A percentile compares a stretch with the other conserved stretches of the same genome.
Evolutionary conservation across 2,888 invertebrate genomes (phyloP).

Genomic region (Nycteola revayana): DNA sequence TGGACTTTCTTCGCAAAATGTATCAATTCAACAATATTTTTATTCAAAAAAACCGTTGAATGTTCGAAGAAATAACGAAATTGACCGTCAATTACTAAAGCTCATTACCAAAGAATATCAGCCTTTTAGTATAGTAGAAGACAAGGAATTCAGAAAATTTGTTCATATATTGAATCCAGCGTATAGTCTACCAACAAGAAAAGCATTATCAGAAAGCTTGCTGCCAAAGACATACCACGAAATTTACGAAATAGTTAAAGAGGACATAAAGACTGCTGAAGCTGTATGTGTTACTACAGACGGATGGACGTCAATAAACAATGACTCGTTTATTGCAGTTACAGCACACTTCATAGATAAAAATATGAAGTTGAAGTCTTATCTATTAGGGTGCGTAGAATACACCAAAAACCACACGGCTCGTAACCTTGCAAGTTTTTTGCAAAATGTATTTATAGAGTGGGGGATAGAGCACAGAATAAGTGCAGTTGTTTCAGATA

Average conservation of each 20-base stretch:
- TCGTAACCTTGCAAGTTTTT: not conserved
- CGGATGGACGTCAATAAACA: not conserved
- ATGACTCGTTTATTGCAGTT: not conserved
- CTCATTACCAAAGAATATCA: conserved; percentile 20
- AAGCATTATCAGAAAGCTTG: conserved; percentile 11
- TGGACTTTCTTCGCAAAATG: not conserved
- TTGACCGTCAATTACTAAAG: conserved; percentile 9
- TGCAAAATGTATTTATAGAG: not conserved
- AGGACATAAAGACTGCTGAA: conserved; percentile 1
- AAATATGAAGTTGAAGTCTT: not conserved
- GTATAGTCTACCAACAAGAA: conserved; percentile 17
- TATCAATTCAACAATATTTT: not conserved
- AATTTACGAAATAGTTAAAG: not conserved
- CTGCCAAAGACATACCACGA: not conserved
- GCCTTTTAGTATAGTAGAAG: conserved; percentile 21
- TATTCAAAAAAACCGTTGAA: conserved; percentile 1
- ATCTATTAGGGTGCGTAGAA: not conserved
- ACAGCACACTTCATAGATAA: conserved; percentile 4
- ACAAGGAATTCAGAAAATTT: conserved; percentile 16
- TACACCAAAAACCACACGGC: not conserved
- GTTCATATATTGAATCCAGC: conserved; percentile 19
- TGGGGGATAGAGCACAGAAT: conserved; percentile 9
- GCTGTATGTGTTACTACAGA: not conserved
- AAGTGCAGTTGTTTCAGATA: not conserved
- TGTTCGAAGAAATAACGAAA: not conserved